phyloP scores from a whole-genome alignment of 2,888 invertebrate species.

The Pollenia griseotomentosa region DNA sequence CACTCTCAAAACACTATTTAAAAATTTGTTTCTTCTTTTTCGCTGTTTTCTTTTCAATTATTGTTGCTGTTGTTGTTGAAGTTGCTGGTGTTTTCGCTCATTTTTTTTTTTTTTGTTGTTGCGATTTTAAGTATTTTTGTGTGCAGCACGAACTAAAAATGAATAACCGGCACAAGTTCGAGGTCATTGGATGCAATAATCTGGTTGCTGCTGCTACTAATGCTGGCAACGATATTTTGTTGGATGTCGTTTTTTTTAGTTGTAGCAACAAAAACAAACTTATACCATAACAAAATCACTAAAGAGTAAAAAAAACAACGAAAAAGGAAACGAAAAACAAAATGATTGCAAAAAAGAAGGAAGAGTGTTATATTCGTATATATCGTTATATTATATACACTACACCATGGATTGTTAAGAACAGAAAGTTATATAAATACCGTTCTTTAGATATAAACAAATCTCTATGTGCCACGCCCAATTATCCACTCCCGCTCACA shows the following conservation, averaged over 20 bases:
- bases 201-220: slow-evolving; percentile 54
- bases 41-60: slow-evolving; percentile 26
- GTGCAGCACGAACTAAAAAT: slow-evolving; percentile 70
- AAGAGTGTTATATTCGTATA: too few relatives aligned
- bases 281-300: slow-evolving; percentile 46
- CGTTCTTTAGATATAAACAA: too few relatives aligned
- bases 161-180: slow-evolving; percentile 77
- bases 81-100: slow-evolving; percentile 18
- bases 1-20: slow-evolving; percentile 43
- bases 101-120: background rate
- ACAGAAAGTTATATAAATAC: too few relatives aligned
- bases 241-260: slow-evolving; percentile 28
- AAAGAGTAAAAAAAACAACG: slow-evolving; percentile 14
- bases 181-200: slow-evolving; percentile 79
- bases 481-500: too few relatives aligned
- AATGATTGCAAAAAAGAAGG: slow-evolving; percentile 11
- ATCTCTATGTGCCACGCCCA: too few relatives aligned
- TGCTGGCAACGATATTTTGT: slow-evolving; percentile 38
- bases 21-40: background rate
- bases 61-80: slow-evolving; percentile 1
- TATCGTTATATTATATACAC: too few relatives aligned
- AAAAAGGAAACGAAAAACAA: slow-evolving; percentile 19
- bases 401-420: too few relatives aligned
- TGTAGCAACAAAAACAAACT: slow-evolving; percentile 21
- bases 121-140: slow-evolving; percentile 46